Conservation (phyloP, 2,113 vertebrate species). For the Tautogolabrus adspersus region DNA sequence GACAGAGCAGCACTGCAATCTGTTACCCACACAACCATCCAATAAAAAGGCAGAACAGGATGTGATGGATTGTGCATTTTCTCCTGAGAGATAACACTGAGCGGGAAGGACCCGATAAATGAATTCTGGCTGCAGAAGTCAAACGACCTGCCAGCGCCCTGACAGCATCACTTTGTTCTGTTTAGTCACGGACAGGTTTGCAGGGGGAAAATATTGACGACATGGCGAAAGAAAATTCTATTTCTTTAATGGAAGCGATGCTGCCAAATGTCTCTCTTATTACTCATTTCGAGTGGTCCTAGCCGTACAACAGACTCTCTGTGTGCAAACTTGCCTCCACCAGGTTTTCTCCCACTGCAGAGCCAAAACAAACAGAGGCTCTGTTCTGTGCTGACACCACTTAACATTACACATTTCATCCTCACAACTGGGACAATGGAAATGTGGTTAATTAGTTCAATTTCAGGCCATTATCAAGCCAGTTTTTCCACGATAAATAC, state of each 20-base stretch:
- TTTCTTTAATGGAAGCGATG: conserved; percentile 52
- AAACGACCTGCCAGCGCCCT: conserved; percentile 64
- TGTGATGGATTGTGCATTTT: conserved; percentile 43
- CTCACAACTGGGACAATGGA: conserved; percentile 4
- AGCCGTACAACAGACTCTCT: conserved; percentile 14
- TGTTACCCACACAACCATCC: conserved; percentile 46
- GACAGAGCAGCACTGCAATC: conserved; percentile 41
- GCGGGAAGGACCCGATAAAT: conserved; percentile 46
- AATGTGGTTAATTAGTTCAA: not conserved
- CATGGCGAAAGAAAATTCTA: conserved; percentile 36
- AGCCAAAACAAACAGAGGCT: conserved; percentile 29
- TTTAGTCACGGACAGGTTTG: conserved; percentile 42
- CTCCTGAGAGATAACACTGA: conserved; percentile 32
- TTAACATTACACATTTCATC: conserved; percentile 28
- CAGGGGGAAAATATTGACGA: conserved; percentile 13
- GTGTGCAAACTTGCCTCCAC: conserved; percentile 17
- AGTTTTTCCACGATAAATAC: not conserved
- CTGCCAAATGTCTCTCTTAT: conserved; percentile 43
- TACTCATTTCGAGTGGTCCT: conserved; percentile 36
- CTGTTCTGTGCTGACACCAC: conserved; percentile 18
- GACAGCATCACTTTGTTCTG: conserved; percentile 67
- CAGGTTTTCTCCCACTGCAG: conserved; percentile 4
- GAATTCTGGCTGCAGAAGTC: conserved; percentile 57
- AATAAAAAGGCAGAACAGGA: conserved; percentile 40
- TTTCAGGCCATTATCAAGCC: not conserved